phyloP scores from a whole-genome alignment of 1,140 invertebrate genomes.

The Helicoverpa armigera region DNA sequence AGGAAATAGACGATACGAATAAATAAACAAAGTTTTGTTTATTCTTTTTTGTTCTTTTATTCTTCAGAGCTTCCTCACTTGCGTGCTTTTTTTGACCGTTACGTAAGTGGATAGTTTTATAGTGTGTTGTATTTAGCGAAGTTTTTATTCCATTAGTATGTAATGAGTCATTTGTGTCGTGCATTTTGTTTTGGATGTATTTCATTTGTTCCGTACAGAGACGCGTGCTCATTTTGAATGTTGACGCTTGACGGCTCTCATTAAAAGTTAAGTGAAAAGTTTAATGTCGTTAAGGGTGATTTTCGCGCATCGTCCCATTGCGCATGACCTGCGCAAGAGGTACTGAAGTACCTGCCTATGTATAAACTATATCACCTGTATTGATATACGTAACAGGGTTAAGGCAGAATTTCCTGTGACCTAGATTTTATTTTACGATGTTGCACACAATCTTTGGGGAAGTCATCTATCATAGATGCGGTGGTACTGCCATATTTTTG shows the following conservation, averaged over 20 bases:
- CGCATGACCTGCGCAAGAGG: slow-evolving; percentile 80
- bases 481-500: slow-evolving; percentile 29
- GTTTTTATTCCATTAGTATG: slow-evolving; percentile 3
- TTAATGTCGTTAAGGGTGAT: slow-evolving; percentile 60
- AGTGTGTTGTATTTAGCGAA: slow-evolving; percentile 20
- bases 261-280: slow-evolving; percentile 54
- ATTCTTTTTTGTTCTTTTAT: slow-evolving; percentile 40
- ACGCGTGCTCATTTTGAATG: slow-evolving; percentile 18
- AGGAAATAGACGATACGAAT: slow-evolving; percentile 61
- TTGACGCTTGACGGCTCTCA: slow-evolving; percentile 41
- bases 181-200: slow-evolving; percentile 8
- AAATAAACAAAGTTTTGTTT: slow-evolving; percentile 57
- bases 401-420: slow-evolving; percentile 72
- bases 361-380: slow-evolving; percentile 54
- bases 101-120: slow-evolving; percentile 45
- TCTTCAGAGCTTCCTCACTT: slow-evolving; percentile 1
- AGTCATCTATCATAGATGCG: slow-evolving; percentile 55
- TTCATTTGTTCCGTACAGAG: neutral
- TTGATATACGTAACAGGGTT: slow-evolving; percentile 60
- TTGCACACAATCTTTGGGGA: slow-evolving; percentile 52
- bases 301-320: slow-evolving; percentile 60
- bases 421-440: slow-evolving; percentile 68
- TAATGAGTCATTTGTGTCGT: neutral
- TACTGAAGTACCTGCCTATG: slow-evolving; percentile 55
- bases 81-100: slow-evolving; percentile 36